Conservation (phyloP, 2,113 vertebrate species). For the Podarcis muralis region DNA sequence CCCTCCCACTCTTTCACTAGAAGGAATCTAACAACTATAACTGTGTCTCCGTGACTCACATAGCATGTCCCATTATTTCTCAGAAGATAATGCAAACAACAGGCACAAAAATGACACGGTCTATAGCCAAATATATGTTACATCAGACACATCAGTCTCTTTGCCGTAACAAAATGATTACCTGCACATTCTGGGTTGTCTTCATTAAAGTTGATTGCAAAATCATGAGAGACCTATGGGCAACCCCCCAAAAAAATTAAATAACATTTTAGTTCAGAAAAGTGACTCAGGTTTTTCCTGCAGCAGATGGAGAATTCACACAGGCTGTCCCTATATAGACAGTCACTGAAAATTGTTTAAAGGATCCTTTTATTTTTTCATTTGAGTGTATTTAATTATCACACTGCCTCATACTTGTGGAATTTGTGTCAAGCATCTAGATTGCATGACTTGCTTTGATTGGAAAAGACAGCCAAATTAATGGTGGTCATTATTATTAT, state of each 20-base stretch:
- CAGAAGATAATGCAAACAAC: not conserved
- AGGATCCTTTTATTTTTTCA: not conserved
- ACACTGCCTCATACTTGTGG: not conserved
- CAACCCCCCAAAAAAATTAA: slow-evolving; percentile 48
- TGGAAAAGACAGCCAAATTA: not conserved
- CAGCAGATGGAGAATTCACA: not conserved
- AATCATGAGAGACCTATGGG: slow-evolving; percentile 94
- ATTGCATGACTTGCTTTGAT: not conserved
- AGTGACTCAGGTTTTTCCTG: slow-evolving; percentile 32
- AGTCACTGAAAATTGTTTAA: not conserved
- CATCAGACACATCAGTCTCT: not conserved
- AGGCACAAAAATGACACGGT: not conserved
- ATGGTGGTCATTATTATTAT: not conserved
- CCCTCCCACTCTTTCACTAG: not conserved
- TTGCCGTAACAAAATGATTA: slow-evolving; percentile 59
- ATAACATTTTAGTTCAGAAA: slow-evolving; percentile 54
- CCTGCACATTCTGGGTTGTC: slow-evolving; percentile 98
- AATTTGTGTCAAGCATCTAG: not conserved
- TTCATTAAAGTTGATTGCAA: slow-evolving; percentile 97
- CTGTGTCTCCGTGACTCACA: not conserved
- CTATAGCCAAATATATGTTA: not conserved
- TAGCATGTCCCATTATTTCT: not conserved
- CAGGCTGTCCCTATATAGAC: not conserved
- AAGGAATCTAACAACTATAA: not conserved
- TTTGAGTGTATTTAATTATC: not conserved